phyloP scores from a whole-genome alignment of 2,888 invertebrate genomes.

The Tryphoninae sp. region DNA sequence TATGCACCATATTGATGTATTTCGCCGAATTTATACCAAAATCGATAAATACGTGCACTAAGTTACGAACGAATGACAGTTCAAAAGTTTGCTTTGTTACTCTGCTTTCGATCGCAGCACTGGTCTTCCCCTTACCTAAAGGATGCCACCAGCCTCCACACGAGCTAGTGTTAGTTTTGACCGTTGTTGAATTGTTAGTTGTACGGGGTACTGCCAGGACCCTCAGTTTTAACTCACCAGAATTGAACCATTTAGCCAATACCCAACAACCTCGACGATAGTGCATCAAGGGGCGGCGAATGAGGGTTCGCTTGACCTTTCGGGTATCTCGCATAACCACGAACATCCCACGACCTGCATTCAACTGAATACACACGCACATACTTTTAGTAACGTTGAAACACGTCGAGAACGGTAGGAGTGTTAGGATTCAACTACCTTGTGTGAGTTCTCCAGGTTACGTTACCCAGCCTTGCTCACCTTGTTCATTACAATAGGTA shows the following conservation, averaged over 20 bases:
- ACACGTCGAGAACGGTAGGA: background rate
- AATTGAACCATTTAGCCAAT: constrained; percentile 20
- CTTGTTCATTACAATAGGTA: constrained; percentile 52
- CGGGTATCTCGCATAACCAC: background rate
- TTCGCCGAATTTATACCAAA: too few relatives aligned
- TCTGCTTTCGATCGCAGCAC: too few relatives aligned
- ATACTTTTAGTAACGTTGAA: background rate
- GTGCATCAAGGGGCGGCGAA: constrained; percentile 6
- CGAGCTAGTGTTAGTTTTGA: constrained; percentile 14
- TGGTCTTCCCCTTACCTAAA: too few relatives aligned
- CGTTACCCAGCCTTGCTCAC: constrained; percentile 31
- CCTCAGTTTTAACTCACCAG: constrained; percentile 37
- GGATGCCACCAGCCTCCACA: too few relatives aligned
- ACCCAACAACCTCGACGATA: constrained; percentile 6
- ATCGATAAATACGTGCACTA: too few relatives aligned
- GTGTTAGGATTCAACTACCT: constrained; percentile 14
- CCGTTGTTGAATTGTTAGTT: background rate
- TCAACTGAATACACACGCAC: background rate
- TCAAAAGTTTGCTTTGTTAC: too few relatives aligned
- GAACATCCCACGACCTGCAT: background rate
- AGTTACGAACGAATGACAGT: too few relatives aligned
- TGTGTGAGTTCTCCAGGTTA: constrained; percentile 31
- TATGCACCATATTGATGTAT: too few relatives aligned
- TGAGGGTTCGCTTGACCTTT: constrained; percentile 13
- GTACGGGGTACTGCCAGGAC: background rate